These are phyloP conservation scores for Sialia sialis DNA, from an alignment of 2,113 vertebrate species.

Conservation along the genomic window DNA sequence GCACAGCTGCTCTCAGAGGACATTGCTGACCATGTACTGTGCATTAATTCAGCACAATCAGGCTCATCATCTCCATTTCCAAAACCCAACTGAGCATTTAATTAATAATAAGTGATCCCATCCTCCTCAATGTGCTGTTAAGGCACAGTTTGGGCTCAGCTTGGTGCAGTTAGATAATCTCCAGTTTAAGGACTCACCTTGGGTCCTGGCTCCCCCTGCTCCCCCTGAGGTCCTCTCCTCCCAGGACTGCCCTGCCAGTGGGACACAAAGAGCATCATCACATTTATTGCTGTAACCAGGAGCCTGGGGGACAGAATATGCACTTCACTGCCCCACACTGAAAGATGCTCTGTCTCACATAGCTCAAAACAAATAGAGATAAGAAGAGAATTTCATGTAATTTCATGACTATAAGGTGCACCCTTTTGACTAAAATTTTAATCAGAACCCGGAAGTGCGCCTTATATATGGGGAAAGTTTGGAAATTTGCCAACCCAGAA, in stretches of 20 bases:
- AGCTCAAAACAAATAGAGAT: background rate
- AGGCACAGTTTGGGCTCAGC: background rate
- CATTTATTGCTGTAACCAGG: background rate
- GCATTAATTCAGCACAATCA: background rate
- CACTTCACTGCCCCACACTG: background rate
- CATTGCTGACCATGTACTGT: background rate
- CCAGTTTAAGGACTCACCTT: conserved; percentile 74
- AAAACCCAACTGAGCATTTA: background rate
- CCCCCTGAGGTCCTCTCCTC: conserved; percentile 82
- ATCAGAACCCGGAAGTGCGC: too few relatives aligned
- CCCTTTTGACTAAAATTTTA: too few relatives aligned
- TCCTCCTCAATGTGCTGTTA: background rate
- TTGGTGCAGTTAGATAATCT: background rate
- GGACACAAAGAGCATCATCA: background rate
- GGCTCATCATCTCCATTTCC: background rate
- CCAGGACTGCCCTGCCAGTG: conserved; percentile 84
- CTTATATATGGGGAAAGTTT: too few relatives aligned
- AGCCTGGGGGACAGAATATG: background rate
- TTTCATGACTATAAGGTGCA: too few relatives aligned
- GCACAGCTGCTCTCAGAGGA: background rate
- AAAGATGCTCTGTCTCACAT: background rate
- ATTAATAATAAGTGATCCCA: background rate
- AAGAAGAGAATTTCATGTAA: background rate
- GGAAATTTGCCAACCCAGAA: too few relatives aligned
- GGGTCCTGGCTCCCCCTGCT: conserved; percentile 82